Evolutionary conservation across 35 echinoderm and acorn worm genomes (phyloP).

Genomic region (Ophioderma brevispina): DNA sequence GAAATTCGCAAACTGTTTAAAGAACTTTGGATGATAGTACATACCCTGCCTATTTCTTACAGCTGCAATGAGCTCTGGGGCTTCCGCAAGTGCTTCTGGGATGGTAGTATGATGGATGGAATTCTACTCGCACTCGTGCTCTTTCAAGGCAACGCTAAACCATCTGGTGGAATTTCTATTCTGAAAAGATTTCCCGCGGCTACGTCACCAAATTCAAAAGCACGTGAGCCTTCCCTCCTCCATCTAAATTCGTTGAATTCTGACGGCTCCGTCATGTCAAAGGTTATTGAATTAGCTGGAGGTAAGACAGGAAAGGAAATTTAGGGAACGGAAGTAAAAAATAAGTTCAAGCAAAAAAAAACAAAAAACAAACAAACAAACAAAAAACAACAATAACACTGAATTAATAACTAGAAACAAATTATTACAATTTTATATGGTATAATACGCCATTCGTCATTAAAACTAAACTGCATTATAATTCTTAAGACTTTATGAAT

Average conservation of each 20-base stretch:
- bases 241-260: slow-evolving; percentile 32
- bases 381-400: too few species aligned
- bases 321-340: too few species aligned
- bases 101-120: slow-evolving; percentile 12
- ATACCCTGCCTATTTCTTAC: not conserved
- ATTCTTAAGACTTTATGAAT: too few species aligned
- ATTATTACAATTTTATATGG: too few species aligned
- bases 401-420: too few species aligned
- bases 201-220: slow-evolving; percentile 36
- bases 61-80: slow-evolving; percentile 21
- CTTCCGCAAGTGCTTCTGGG: not conserved
- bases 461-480: too few species aligned
- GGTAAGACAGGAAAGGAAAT: not conserved
- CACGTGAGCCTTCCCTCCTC: not conserved
- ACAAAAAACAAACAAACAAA: too few species aligned
- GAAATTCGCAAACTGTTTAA: too few species aligned
- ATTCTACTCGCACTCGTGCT: slow-evolving; percentile 11
- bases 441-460: too few species aligned
- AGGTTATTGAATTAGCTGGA: not conserved
- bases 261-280: not conserved
- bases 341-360: too few species aligned
- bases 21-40: too few species aligned
- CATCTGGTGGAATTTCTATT: slow-evolving; percentile 31
- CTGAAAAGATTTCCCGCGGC: slow-evolving; percentile 14
- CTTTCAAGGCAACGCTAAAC: not conserved